phyloP scores from a whole-genome alignment of 2,113 vertebrate genomes.

The Hucho hucho region DNA sequence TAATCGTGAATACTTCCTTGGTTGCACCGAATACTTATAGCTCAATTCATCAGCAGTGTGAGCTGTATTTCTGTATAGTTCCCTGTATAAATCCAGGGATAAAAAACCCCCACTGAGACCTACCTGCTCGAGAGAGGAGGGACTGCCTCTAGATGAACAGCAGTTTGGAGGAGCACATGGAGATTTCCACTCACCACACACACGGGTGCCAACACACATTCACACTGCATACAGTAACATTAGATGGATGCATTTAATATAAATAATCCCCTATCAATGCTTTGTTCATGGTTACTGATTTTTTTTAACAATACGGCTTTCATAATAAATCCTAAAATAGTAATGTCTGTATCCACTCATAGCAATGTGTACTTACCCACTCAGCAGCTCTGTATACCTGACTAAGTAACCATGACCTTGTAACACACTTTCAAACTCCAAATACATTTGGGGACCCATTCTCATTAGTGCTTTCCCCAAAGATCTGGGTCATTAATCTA shows the following conservation, averaged over 20 bases:
- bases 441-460: neutral
- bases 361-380: conserved; percentile 65
- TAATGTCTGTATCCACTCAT: conserved; percentile 41
- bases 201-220: conserved; percentile 8
- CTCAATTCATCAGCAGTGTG: conserved; percentile 32
- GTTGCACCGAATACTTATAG: conserved; percentile 13
- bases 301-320: too few species aligned
- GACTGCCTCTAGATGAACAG: conserved; percentile 34
- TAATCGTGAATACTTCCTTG: conserved; percentile 16
- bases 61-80: conserved; percentile 17
- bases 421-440: neutral
- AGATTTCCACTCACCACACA: conserved; percentile 23
- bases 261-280: neutral
- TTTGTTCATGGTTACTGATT: neutral
- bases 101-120: conserved; percentile 55
- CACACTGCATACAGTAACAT: conserved; percentile 11
- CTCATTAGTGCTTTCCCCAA: conserved; percentile 15
- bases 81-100: conserved; percentile 17
- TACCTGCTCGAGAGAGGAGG: conserved; percentile 68
- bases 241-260: neutral
- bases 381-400: conserved; percentile 32
- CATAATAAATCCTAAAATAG: conserved; percentile 35
- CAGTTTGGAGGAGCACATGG: conserved; percentile 42
- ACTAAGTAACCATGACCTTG: conserved; percentile 11
- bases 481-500: conserved; percentile 18